Base-by-base conservation (phyloP, 2,888 invertebrate genomes). In the Hydropsyche betteni region DNA sequence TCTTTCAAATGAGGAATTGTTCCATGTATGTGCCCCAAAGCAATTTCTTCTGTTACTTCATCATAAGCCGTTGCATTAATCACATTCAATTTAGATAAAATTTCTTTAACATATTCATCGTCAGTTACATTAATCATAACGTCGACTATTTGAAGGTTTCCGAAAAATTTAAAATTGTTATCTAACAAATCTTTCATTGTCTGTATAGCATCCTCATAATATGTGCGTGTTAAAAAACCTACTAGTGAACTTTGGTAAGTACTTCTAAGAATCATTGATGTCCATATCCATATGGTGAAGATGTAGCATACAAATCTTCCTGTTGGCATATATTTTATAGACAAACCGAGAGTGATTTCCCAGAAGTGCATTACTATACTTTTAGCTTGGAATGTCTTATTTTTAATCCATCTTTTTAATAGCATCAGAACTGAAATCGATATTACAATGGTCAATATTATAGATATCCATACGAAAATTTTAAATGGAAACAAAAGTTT, bases 211-310 rank as follows among this genome's bases (percentile, higher is more conserved):
- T 74, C 74, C 4, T 75, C 78, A 61, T 75, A 75, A 70, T 52
- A 50, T 4, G 12, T 69, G 6, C 38, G 74, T 33, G 78, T 78
- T 2, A 78, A 52, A 38, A 76, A 76, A 12, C 78, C 75, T 6
- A 78, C 78, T 14, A 78, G 53, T 2, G 77, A 77, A 33, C 77
- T 68, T 74, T 78, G 78, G 53, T 78, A 78, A 24, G 24, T 74
- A 69, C 75, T 78, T 44, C 78, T 53, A 16, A 78, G 68, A 7
- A 78, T 72, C 74, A 78, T 74, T 5, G 78, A 74, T n/a, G 61
- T 77, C 72, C 75, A 78, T 8, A 78, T 78, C 78, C 78, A 78
- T 0, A 78, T 12, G 5, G 74, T 53, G 36, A 77, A 75, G 10
- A 75, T 50, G 38, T 70, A 78, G 36, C 75, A 69, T 12, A 75